Evolutionary conservation across 2,797 vertebrate genomes (phyloP).

Genomic region (Danio jaintianensis): DNA sequence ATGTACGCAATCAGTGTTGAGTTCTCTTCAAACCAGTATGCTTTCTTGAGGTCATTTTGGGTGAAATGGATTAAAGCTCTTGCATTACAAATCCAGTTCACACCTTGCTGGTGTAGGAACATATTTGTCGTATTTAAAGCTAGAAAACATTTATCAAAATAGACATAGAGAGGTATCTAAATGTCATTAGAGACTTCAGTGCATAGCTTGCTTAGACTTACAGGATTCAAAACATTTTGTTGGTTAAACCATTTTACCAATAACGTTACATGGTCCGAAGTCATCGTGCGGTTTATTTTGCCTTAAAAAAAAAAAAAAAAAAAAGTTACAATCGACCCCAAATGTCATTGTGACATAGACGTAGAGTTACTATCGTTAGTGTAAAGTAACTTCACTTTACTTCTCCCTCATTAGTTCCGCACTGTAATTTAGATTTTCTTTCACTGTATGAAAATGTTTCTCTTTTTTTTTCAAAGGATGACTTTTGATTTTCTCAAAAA

Average conservation of each 20-base stretch:
- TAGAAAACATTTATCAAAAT: constrained; percentile 41
- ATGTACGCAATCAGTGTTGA: constrained; percentile 27
- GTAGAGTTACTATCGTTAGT: constrained; percentile 16
- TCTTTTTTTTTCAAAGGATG: background rate
- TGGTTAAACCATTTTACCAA: constrained; percentile 4
- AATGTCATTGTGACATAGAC: constrained; percentile 2
- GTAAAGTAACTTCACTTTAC: constrained; percentile 14
- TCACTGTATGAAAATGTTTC: constrained; percentile 1
- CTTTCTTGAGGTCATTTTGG: constrained; percentile 45
- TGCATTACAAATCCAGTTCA: constrained; percentile 37
- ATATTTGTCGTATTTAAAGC: constrained; percentile 45
- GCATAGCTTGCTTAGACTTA: constrained; percentile 50
- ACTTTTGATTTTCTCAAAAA: background rate
- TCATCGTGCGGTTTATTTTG: constrained; percentile 55
- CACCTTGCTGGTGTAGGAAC: constrained; percentile 31
- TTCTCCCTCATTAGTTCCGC: constrained; percentile 2
- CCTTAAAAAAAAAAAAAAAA: constrained; percentile 51
- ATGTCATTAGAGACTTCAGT: constrained; percentile 53
- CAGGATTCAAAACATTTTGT: constrained; percentile 22
- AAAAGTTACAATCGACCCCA: constrained; percentile 16
- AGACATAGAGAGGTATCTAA: constrained; percentile 48
- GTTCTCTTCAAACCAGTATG: constrained; percentile 1
- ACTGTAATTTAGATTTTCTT: constrained; percentile 31
- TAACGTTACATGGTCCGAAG: constrained; percentile 4
- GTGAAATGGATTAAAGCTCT: constrained; percentile 27